phyloP scores from a whole-genome alignment of 2,113 vertebrate species.

The Genyomyrus donnyi region DNA sequence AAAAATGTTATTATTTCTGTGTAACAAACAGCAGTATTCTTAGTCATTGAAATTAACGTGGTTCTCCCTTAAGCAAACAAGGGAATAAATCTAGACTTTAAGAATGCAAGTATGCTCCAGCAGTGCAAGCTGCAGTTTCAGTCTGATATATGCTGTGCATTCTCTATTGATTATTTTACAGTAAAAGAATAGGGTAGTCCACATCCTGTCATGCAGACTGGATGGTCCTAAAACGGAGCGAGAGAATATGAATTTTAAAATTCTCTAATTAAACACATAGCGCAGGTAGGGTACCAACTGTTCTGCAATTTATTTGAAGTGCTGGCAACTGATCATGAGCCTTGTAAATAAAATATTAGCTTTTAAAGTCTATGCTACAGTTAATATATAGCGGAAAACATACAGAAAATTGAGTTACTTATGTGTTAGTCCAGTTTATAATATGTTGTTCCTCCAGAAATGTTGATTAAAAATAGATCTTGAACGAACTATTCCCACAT shows the following conservation, averaged over 20 bases:
- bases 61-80: neutral
- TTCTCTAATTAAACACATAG: neutral
- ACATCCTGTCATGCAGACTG: neutral
- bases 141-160: neutral
- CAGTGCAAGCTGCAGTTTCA: neutral
- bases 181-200: neutral
- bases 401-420: neutral
- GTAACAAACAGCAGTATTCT: neutral
- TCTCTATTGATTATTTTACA: neutral
- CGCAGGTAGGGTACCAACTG: neutral
- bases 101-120: neutral
- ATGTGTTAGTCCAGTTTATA: neutral
- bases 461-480: neutral
- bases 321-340: neutral
- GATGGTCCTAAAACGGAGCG: neutral
- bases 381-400: neutral
- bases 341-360: neutral
- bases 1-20: neutral
- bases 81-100: neutral
- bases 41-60: neutral
- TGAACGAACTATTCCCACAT: neutral
- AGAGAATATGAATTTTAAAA: neutral
- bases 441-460: neutral
- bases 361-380: neutral
- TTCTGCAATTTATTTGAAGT: neutral